These are phyloP conservation scores for Varroa destructor DNA, from an alignment of 1,140 invertebrate species.

Conservation along the genomic window DNA sequence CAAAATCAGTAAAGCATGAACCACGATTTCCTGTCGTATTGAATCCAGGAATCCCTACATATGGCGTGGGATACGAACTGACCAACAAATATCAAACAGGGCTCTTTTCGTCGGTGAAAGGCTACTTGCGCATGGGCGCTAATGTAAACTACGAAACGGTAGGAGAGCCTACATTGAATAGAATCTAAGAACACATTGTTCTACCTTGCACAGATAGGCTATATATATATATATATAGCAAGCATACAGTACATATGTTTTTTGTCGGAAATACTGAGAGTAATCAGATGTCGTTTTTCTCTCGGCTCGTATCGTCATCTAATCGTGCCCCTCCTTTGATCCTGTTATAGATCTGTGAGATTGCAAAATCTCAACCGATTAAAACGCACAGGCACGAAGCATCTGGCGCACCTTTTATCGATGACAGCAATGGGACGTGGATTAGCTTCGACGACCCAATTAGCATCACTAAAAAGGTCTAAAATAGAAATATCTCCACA, in stretches of 20 bases:
- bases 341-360: neutral
- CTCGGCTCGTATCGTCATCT: no score
- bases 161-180: no score
- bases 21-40: no score
- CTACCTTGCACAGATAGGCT: neutral
- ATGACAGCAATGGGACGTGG: slow-evolving; percentile 12
- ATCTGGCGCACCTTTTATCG: neutral
- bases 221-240: no score
- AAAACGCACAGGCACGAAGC: neutral
- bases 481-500: neutral
- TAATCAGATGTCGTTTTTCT: neutral
- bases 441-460: neutral
- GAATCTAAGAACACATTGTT: neutral
- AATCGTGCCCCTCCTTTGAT: neutral
- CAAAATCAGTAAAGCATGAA: no score
- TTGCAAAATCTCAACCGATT: neutral
- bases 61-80: neutral
- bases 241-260: neutral
- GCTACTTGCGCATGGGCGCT: neutral
- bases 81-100: neutral
- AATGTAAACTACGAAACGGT: neutral
- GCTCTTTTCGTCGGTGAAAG: neutral
- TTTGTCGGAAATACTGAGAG: no score
- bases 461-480: slow-evolving; percentile 5
- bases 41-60: slow-evolving; percentile 22